Base-by-base conservation (phyloP, 1,140 invertebrate genomes). In the Rhysida immarginata region DNA sequence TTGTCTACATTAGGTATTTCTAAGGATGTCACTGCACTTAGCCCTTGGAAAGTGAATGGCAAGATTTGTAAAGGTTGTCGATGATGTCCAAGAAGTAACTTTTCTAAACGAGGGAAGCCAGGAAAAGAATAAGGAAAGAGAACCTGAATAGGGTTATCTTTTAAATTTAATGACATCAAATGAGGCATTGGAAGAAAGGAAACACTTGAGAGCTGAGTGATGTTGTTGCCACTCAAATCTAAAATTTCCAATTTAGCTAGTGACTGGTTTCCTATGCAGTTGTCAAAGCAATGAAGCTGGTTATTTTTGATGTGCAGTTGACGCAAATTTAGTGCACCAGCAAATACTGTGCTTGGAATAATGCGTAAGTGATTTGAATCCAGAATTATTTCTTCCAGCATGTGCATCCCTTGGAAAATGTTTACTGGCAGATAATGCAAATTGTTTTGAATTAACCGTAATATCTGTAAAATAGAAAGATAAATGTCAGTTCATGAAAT, bases 61-160 rank as follows among this genome's bases (percentile, higher is more conserved):
- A 75, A 67, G 29, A 84, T 58, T 54, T 76, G 72, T 13, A 83
- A 58, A 25, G 72, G 68, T 1, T 71, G 70, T 20, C 67, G 66
- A 23, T 70, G 29, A 29, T 62, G 56, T 2, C 81, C 81, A 35
- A 84, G 62, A 60, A 75, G 74, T 20, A 84, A 64, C n/a, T 71
- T 68, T 54, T 71, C 66, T 1, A 81, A 83, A 41, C 73, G 74
- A 64, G 83, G 83, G 76, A 83, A 78, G 1, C 82, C 77, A 69
- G 81, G 80, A 62, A 83, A 83, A 13, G 80, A 81, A 41, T 79
- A 80, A n/a, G 80, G 75, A 61, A 81, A 79, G 58, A 84, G 74
- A 2, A 74, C 69, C 57, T 74, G 73, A 23, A 84, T 73, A n/a
- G 81, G 81, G 68, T 84, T 84, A 46, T 75, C 66, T 1, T 74